phyloP scores from a whole-genome alignment of 2,113 vertebrate species.

The Nettapus auritus region DNA sequence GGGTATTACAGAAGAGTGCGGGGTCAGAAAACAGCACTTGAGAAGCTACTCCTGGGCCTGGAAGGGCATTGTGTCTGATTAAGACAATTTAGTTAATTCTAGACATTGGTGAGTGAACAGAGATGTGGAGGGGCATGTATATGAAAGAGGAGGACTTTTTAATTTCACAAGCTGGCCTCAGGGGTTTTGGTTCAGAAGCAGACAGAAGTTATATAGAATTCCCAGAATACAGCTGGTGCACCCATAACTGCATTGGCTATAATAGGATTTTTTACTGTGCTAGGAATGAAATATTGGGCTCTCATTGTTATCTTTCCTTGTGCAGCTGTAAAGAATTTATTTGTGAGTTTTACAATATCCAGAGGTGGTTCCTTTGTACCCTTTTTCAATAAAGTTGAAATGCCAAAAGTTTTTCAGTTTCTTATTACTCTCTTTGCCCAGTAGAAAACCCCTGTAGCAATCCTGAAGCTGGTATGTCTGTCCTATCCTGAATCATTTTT shows the following conservation, averaged over 20 bases:
- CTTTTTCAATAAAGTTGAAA: constrained; percentile 54
- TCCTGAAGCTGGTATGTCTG: not conserved
- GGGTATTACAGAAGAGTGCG: not conserved
- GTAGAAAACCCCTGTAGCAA: not conserved
- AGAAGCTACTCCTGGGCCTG: not conserved
- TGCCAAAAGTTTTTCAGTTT: constrained; percentile 11
- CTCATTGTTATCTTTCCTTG: constrained; percentile 57
- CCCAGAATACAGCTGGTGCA: constrained; percentile 37
- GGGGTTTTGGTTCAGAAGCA: constrained; percentile 21
- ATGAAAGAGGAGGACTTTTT: not conserved
- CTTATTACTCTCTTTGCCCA: constrained; percentile 29
- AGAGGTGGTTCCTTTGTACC: constrained; percentile 61
- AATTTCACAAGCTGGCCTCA: not conserved
- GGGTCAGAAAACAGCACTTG: not conserved
- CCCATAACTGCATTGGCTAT: constrained; percentile 36
- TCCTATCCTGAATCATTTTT: not conserved
- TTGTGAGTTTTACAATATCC: constrained; percentile 64
- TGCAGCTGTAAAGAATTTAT: constrained; percentile 68
- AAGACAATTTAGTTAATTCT: not conserved
- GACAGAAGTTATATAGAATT: constrained; percentile 39
- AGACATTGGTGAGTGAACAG: not conserved
- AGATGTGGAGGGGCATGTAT: not conserved
- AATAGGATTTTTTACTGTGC: constrained; percentile 68
- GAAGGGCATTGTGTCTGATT: not conserved
- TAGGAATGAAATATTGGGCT: constrained; percentile 55